phyloP scores from a whole-genome alignment of 1,140 invertebrate species.

The Akabosia matsudoensis region DNA sequence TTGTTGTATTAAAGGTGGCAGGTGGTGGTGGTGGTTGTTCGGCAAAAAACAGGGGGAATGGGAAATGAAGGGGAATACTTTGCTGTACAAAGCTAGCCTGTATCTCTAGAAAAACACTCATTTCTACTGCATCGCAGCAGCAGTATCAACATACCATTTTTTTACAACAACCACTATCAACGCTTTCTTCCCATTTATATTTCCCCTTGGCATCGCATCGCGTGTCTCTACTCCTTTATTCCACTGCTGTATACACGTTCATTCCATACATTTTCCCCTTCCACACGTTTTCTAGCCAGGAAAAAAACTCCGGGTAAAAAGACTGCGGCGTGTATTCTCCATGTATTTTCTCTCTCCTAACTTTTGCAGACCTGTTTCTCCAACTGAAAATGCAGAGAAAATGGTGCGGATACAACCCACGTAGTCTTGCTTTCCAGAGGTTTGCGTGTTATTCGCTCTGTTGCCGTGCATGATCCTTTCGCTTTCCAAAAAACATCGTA shows the following conservation, averaged over 20 bases:
- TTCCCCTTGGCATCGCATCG: not conserved
- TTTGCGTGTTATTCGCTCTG: conserved; percentile 11
- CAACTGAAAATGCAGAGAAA: not conserved
- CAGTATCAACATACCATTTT: conserved; percentile 11
- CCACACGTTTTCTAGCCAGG: not conserved
- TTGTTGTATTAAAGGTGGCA: not conserved
- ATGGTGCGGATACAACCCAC: not conserved
- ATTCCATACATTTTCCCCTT: not conserved
- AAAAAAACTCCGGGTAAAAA: not conserved
- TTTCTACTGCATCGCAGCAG: conserved; percentile 16
- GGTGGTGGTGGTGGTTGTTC: not conserved
- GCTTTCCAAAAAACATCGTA: not conserved
- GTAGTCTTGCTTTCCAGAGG: not conserved
- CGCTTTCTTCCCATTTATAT: not conserved
- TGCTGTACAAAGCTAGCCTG: not conserved
- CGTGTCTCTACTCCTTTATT: conserved; percentile 1
- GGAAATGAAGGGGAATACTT: not conserved
- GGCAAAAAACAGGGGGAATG: not conserved
- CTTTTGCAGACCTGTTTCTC: not conserved
- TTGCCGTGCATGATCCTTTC: not conserved
- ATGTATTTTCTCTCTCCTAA: not conserved
- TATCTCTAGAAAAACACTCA: not conserved
- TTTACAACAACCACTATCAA: conserved; percentile 1
- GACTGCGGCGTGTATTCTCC: not conserved
- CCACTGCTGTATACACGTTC: not conserved